phyloP scores from a whole-genome alignment of 2,113 vertebrate species.

The Pandion haliaetus region DNA sequence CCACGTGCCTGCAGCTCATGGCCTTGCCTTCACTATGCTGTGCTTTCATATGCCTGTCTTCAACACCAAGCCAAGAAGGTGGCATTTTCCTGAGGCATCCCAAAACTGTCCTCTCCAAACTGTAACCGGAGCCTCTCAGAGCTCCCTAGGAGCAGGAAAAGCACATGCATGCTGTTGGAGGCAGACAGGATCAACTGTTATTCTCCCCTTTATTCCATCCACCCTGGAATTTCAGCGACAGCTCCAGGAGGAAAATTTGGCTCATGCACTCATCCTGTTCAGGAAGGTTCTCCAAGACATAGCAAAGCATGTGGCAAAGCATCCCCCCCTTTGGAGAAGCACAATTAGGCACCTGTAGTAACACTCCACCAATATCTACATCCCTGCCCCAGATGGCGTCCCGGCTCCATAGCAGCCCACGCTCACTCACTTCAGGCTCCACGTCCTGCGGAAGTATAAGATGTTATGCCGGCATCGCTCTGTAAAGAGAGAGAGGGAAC shows the following conservation, averaged over 20 bases:
- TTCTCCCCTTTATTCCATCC: not conserved
- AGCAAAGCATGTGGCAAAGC: not conserved
- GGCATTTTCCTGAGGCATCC: not conserved
- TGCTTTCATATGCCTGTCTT: not conserved
- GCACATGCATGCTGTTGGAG: not conserved
- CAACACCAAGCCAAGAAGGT: not conserved
- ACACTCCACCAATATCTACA: not conserved
- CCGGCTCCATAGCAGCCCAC: constrained; percentile 38
- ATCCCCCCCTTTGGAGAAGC: not conserved
- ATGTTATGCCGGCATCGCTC: not conserved
- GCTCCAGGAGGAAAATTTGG: not conserved
- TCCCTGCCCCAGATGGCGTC: not conserved
- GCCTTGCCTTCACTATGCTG: not conserved
- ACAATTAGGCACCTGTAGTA: not conserved
- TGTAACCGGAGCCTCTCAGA: not conserved
- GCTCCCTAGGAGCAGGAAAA: not conserved
- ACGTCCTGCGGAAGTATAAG: not conserved
- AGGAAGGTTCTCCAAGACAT: not conserved
- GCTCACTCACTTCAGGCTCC: not conserved
- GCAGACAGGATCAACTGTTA: not conserved
- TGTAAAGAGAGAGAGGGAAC: constrained; percentile 25
- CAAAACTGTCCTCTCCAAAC: not conserved
- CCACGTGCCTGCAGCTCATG: accelerated
- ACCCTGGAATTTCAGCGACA: not conserved
- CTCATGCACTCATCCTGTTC: not conserved